Percentiles rank a stretch among this genome's conserved stretches.
These are phyloP conservation scores for Drosophila ogumai DNA, from an alignment of 1,140 invertebrate genomes.

Conservation along the genomic window DNA sequence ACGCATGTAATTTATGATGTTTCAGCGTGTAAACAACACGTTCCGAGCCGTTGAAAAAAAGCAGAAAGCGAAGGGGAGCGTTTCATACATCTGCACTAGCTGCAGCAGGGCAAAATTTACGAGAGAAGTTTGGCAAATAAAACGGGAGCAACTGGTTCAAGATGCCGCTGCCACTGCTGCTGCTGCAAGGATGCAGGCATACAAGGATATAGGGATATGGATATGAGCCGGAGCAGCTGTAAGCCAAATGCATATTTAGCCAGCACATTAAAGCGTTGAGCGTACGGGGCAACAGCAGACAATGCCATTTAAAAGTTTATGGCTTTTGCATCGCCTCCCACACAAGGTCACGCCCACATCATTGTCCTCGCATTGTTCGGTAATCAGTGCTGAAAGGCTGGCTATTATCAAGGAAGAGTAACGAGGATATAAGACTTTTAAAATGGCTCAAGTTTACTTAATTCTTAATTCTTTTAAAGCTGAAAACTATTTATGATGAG, in stretches of 20 bases:
- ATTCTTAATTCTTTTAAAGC: neutral
- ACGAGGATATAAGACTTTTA: neutral
- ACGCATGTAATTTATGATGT: conserved; percentile 83
- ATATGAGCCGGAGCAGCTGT: conserved; percentile 53
- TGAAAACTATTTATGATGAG: neutral
- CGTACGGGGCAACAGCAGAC: conserved; percentile 52
- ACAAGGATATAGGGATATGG: conserved; percentile 23
- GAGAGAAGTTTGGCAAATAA: conserved; percentile 51
- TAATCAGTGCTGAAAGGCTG: conserved; percentile 7
- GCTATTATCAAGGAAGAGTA: neutral
- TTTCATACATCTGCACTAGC: conserved; percentile 32
- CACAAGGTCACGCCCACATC: conserved; percentile 21
- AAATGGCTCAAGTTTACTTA: neutral
- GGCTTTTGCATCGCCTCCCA: conserved; percentile 46
- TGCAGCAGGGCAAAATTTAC: conserved; percentile 35
- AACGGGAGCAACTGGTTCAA: conserved; percentile 52
- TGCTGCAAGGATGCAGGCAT: conserved; percentile 6
- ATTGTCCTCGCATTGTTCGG: conserved; percentile 18
- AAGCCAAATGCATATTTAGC: conserved; percentile 73
- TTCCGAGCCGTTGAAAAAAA: conserved; percentile 58
- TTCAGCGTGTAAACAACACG: conserved; percentile 81
- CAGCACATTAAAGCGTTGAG: conserved; percentile 63
- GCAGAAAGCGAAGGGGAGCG: conserved; percentile 23
- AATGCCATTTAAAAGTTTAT: conserved; percentile 69
- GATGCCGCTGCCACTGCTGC: conserved; percentile 15